Conservation (phyloP, 2,888 invertebrate species). For the Morinoia aosen region DNA sequence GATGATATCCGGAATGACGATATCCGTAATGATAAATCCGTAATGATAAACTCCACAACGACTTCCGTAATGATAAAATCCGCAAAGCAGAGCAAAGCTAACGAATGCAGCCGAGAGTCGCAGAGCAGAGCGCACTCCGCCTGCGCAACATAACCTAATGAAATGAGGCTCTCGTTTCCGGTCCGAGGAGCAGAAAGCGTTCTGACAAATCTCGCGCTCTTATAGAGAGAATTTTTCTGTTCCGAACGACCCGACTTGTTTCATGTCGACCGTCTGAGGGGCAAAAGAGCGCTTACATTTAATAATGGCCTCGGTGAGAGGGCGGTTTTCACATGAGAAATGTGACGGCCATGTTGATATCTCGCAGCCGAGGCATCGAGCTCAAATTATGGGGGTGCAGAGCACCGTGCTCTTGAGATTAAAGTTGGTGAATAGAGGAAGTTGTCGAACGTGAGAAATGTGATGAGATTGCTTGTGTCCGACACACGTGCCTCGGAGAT, state of each 20-base stretch:
- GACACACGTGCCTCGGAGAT: too few species aligned
- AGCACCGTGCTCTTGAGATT: background rate
- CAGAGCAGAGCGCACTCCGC: background rate
- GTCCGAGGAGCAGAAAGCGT: background rate
- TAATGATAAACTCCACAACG: too few species aligned
- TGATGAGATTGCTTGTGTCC: background rate
- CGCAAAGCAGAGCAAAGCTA: background rate
- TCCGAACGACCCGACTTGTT: background rate
- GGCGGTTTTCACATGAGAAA: background rate
- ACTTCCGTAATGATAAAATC: too few species aligned
- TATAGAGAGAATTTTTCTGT: slow-evolving; percentile 9
- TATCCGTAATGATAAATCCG: too few species aligned
- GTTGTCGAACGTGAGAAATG: background rate
- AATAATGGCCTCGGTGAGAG: slow-evolving; percentile 4
- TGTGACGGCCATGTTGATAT: background rate
- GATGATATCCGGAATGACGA: too few species aligned
- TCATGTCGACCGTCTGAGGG: background rate
- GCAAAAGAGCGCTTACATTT: background rate
- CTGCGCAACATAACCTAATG: background rate
- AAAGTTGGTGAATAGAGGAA: background rate
- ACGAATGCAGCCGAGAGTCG: background rate
- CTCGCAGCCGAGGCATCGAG: background rate
- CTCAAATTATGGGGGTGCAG: background rate
- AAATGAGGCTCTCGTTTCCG: background rate
- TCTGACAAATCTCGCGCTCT: background rate